A percentile compares a stretch with the other conserved stretches of the same genome.
phyloP scores from a whole-genome alignment of 1,140 invertebrate genomes.

The Drosophila yakuba region DNA sequence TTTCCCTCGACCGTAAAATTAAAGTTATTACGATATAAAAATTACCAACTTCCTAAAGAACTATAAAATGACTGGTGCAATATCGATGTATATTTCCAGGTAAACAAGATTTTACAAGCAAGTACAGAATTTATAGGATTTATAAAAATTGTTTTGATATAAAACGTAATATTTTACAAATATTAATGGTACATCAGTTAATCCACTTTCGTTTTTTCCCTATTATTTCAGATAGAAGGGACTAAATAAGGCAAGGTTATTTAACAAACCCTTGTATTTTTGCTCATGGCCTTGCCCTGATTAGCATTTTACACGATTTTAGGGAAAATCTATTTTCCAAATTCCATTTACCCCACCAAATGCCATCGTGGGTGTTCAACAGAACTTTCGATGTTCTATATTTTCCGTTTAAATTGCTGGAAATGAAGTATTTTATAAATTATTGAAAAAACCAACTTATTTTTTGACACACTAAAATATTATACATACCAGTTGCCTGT shows the following conservation, averaged over 20 bases:
- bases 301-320: slow-evolving; percentile 16
- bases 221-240: background rate
- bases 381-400: background rate
- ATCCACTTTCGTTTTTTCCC: background rate
- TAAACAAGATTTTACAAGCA: too few relatives aligned
- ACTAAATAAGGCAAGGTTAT: background rate
- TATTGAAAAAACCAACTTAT: background rate
- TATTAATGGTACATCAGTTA: background rate
- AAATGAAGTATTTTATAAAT: background rate
- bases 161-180: background rate
- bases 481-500: background rate
- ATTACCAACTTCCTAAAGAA: too few relatives aligned
- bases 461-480: background rate
- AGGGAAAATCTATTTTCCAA: background rate
- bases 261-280: background rate
- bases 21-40: background rate
- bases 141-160: too few relatives aligned
- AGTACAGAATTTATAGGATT: too few relatives aligned
- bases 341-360: slow-evolving; percentile 9
- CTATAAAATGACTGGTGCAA: too few relatives aligned
- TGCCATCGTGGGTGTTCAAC: background rate
- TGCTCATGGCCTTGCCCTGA: background rate
- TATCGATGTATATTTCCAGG: too few relatives aligned
- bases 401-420: slow-evolving; percentile 11
- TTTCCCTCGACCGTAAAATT: background rate